phyloP scores from a whole-genome alignment of 2,113 vertebrate genomes.

The Helogale parvula region DNA sequence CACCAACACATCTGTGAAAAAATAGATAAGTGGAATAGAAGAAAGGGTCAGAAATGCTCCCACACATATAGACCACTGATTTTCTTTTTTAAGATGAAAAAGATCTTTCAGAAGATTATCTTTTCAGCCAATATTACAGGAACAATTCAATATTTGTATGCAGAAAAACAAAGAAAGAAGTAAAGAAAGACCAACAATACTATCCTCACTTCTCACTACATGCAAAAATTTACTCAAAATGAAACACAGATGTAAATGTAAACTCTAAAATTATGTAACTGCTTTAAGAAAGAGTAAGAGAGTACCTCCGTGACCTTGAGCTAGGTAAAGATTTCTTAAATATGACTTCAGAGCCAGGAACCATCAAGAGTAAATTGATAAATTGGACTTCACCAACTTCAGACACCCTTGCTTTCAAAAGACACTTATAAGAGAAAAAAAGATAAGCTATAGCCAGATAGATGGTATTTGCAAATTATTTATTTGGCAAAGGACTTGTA shows the following conservation, averaged over 20 bases:
- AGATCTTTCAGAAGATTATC: neutral
- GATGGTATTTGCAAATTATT: neutral
- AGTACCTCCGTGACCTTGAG: neutral
- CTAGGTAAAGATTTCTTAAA: neutral
- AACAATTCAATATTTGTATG: neutral
- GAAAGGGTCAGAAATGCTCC: neutral
- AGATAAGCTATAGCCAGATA: neutral
- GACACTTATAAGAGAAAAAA: neutral
- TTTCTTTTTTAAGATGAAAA: neutral
- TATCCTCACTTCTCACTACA: neutral
- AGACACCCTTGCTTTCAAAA: neutral
- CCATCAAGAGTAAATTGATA: neutral
- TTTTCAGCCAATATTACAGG: neutral
- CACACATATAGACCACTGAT: neutral
- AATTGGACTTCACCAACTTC: neutral
- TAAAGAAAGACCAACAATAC: neutral
- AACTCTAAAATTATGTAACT: neutral
- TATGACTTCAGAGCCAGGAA: neutral
- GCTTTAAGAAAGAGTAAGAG: neutral
- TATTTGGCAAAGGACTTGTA: neutral
- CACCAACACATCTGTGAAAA: neutral
- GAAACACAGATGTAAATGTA: neutral
- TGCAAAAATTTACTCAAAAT: neutral
- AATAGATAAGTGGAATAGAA: neutral
- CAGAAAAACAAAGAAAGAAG: neutral